Evolutionary conservation across 2,113 vertebrate genomes (phyloP), one percentile per base, ranked within the genome.

Genomic region (Sturnus vulgaris): DNA sequence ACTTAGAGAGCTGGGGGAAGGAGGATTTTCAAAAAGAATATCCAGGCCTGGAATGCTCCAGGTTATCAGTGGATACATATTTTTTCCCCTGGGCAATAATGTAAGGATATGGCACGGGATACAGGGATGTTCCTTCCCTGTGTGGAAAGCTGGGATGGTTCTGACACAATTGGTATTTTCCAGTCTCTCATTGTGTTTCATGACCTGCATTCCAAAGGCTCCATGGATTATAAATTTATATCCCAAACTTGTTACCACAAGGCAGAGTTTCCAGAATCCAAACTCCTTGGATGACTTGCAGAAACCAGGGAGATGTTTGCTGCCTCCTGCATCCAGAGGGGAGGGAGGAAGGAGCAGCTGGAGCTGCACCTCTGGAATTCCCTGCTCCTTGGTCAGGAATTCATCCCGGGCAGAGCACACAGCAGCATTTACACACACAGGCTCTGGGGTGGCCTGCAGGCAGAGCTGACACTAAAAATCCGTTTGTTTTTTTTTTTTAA

Each of bases 351-450:
- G 2, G 18, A 91, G 80, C 57, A 60, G 75, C 87, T 92, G 84
- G 57, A 91, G 73, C 81, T 90, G 91, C 76, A 2, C 33, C 72
- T 88, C 91, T 65, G 86, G 90, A 82, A 89, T 78, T 93, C 80
- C 80, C 90, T 82, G 49, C 56, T 15, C 30, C 5, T 52, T 35
- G 75, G 79, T 65, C 37, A 78, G 77, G 88, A 79, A 44, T 49
- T 21, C 22, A 40, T 46, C 42, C 69, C 52, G 56, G 69, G 55
- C 56, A 40, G 87, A 76, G 56, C 5, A 3, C 46, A 4, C 27
- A 10, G 91, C n/a, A 40, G 53, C 27, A 9, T 20, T 69, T 64
- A 3, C 23, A 23, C 49, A 11, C 33, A 17, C 15, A 44, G 44
- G 11, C 57, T 31, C 28, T 27, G 57, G 31, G 46, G 18, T 11